Base-by-base conservation (phyloP, 2,797 vertebrate genomes). In the Galago senegalensis region DNA sequence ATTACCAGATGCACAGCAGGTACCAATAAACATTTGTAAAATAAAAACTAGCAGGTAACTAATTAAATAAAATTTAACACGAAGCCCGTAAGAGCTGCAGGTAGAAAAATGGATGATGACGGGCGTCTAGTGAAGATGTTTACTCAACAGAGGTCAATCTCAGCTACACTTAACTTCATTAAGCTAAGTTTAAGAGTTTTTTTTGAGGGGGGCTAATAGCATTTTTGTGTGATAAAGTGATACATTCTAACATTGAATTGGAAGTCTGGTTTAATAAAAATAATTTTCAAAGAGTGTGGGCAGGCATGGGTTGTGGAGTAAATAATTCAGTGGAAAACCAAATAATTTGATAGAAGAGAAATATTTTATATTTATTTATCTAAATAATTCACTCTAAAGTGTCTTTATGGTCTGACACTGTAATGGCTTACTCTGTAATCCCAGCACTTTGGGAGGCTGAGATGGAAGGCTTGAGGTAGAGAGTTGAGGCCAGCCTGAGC, bases 291-390 rank as follows among this genome's bases (percentile, higher is more conserved):
- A 91, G 37, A 60, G 17, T 25, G 7, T 70, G 25, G 67, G 11
- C 53, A 77, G 60, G 4, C 2, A 87, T 80, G 13, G 76, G 37
- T 56, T 63, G 25, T 49, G 72, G 92, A 72, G 2, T n/a, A 72
- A 91, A 77, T 77, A 77, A 20, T 92, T 85, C 7, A 92, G 58
- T 29, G 76, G 37, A 88, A 69, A 87, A 46, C 49, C 53, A 88
- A 43, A 90, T 61, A 72, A 92, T 79, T 46, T 69, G 18, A 86
- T 49, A 16, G 67, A 84, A 94, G 40, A 79, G 17, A 85, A 85
- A 21, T 86, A 49, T 58, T 87, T 87, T 83, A 70, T 27, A 73
- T 82, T 83, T 61, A 43, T 72, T 85, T 60, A 40, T 76, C 49
- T 87, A 49, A 80, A 77, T 91, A 75, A 65, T 60, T 61, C 87